phyloP scores from a whole-genome alignment of 2,797 vertebrate genomes.

The Melanotaenia parkinsoni region DNA sequence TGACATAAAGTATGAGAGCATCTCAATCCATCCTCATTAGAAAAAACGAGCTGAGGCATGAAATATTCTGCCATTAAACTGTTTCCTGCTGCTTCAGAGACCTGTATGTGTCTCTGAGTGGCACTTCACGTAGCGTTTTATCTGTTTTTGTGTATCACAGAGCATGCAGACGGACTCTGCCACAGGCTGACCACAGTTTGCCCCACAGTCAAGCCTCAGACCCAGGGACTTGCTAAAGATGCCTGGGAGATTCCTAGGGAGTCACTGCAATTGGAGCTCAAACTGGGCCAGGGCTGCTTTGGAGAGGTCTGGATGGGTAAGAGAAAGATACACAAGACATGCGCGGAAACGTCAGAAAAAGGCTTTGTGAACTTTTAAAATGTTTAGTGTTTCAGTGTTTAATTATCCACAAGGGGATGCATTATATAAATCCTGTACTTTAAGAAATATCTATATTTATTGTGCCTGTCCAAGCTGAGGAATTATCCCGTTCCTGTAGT shows the following conservation, averaged over 20 bases:
- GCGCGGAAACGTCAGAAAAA: background rate
- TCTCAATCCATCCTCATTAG: slow-evolving; percentile 49
- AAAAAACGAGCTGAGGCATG: slow-evolving; percentile 45
- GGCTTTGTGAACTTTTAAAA: background rate
- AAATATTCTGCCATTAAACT: slow-evolving; percentile 29
- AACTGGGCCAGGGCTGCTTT: slow-evolving; percentile 96
- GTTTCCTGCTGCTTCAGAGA: slow-evolving; percentile 26
- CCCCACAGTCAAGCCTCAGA: slow-evolving; percentile 96
- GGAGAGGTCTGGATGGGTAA: slow-evolving; percentile 99
- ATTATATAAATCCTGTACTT: background rate
- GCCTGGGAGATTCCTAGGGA: slow-evolving; percentile 97
- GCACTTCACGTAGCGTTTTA: slow-evolving; percentile 6
- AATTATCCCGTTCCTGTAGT: slow-evolving; percentile 64
- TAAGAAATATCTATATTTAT: slow-evolving; percentile 40
- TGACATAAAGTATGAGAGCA: slow-evolving; percentile 33
- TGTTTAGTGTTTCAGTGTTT: slow-evolving; percentile 23
- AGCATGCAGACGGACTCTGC: slow-evolving; percentile 94
- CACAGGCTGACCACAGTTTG: slow-evolving; percentile 94
- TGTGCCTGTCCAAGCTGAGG: slow-evolving; percentile 27
- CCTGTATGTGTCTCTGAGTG: slow-evolving; percentile 11
- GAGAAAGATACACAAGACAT: slow-evolving; percentile 42
- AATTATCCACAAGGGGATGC: slow-evolving; percentile 2
- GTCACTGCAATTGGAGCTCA: slow-evolving; percentile 93
- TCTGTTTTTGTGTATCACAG: slow-evolving; percentile 65
- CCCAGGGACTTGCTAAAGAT: slow-evolving; percentile 95